Evolutionary conservation across 2,113 vertebrate species (phyloP).

Genomic region (Lophura nycthemera): DNA sequence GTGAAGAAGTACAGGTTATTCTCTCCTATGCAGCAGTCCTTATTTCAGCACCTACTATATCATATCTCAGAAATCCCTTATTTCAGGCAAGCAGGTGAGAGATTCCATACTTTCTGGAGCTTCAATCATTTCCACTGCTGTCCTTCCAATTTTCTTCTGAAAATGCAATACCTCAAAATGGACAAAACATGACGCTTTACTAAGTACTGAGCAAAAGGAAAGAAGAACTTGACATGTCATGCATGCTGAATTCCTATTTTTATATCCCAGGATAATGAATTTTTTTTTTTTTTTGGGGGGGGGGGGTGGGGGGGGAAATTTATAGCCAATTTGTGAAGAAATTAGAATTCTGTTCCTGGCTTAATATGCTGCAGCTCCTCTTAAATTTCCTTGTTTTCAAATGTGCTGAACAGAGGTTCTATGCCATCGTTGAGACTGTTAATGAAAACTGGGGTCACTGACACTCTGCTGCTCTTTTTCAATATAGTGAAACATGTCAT

Average conservation of each 20-base stretch:
- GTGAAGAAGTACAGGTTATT: background rate
- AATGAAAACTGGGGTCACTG: background rate
- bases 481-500: background rate
- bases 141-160: background rate
- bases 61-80: background rate
- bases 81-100: background rate
- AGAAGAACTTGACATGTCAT: rapidly evolving
- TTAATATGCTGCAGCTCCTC: background rate
- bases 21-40: background rate
- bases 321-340: background rate
- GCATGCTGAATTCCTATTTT: background rate
- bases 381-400: slow-evolving; percentile 11
- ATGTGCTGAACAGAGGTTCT: background rate
- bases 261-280: background rate
- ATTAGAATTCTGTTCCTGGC: background rate
- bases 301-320: background rate
- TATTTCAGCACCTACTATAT: background rate
- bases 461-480: background rate
- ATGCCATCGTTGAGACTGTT: background rate
- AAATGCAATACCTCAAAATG: background rate
- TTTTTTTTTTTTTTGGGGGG: no score
- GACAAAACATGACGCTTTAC: background rate
- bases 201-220: background rate
- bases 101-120: background rate
- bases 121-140: background rate